Conservation (phyloP, 2,888 invertebrate genomes). For the Drosophila phalerata region DNA sequence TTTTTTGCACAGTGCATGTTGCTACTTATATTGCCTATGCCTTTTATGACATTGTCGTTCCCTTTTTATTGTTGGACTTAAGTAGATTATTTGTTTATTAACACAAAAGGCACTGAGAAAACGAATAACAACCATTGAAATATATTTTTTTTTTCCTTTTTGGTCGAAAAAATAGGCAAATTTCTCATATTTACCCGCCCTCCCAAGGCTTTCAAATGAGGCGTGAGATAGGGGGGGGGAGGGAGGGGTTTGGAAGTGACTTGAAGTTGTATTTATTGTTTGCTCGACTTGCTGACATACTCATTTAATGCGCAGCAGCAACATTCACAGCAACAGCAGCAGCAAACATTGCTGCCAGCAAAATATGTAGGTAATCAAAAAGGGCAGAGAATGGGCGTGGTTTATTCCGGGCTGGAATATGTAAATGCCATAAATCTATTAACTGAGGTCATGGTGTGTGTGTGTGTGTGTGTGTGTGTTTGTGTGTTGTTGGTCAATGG, state of each 20-base stretch:
- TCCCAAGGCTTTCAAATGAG: background rate
- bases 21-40: constrained; percentile 35
- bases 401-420: constrained; percentile 35
- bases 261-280: constrained; percentile 57
- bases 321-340: constrained; percentile 15
- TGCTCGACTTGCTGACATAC: constrained; percentile 71
- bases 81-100: constrained; percentile 79
- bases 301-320: constrained; percentile 56
- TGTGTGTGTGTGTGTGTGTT: constrained; percentile 7
- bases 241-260: background rate
- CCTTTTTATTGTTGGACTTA: constrained; percentile 68
- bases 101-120: constrained; percentile 68
- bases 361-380: constrained; percentile 56
- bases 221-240: background rate
- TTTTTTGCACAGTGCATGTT: constrained; percentile 35
- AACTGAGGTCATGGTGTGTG: constrained; percentile 39
- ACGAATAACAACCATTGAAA: constrained; percentile 42
- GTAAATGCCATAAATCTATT: constrained; percentile 70
- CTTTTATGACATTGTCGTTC: constrained; percentile 68
- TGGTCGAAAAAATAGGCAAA: constrained; percentile 48
- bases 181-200: constrained; percentile 39
- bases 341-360: constrained; percentile 17
- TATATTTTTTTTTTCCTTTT: background rate
- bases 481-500: constrained; percentile 43
- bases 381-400: constrained; percentile 20